Conservation (phyloP, 2,113 vertebrate species). For the Cryptotis parvus region DNA sequence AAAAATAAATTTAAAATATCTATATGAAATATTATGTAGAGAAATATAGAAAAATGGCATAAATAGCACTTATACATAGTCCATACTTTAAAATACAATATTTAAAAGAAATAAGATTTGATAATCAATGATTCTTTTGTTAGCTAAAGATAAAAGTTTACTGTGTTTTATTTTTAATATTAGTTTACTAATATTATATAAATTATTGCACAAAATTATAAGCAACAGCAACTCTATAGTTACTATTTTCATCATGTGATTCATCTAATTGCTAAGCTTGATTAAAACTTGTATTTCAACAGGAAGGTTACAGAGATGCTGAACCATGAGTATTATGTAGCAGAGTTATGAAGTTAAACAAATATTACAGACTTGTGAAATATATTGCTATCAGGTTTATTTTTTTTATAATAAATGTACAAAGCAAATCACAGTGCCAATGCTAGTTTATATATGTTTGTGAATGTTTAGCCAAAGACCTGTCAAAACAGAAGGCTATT, state of each 20-base stretch:
- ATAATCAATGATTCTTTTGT: conserved; percentile 34
- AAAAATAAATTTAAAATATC: conserved; percentile 34
- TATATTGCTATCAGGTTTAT: neutral
- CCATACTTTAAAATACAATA: too few relatives aligned
- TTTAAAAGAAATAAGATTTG: neutral
- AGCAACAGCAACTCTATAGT: neutral
- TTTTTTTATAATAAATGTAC: neutral
- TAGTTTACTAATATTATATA: conserved; percentile 23
- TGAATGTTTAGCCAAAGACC: conserved; percentile 30
- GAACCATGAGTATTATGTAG: neutral
- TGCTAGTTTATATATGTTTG: neutral
- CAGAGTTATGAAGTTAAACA: neutral
- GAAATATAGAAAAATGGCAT: neutral
- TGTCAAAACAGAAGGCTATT: neutral
- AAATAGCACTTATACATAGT: neutral
- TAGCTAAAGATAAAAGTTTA: neutral
- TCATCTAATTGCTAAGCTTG: neutral
- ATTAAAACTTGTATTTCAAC: neutral
- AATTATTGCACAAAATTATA: neutral
- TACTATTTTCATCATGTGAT: neutral
- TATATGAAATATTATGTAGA: neutral
- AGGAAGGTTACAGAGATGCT: neutral
- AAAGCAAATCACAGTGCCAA: neutral
- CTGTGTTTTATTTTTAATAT: neutral
- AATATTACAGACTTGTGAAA: neutral